Evolutionary conservation across 1,140 invertebrate species (phyloP).

Genomic region (Oryctes rhinoceros): DNA sequence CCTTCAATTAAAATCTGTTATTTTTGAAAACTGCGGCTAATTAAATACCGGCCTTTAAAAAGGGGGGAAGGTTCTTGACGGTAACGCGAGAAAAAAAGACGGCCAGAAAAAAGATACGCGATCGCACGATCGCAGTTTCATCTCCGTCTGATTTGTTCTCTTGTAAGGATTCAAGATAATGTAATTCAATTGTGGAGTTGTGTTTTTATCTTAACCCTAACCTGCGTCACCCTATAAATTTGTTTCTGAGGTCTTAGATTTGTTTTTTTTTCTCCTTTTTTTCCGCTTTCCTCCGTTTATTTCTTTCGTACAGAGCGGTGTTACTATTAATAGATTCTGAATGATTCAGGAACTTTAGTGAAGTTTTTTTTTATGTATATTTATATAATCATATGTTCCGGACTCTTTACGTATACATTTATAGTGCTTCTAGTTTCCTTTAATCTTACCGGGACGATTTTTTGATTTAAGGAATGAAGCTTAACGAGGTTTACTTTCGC

Average conservation of each 20-base stretch:
- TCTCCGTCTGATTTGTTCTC: constrained; percentile 8
- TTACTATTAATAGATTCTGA: constrained; percentile 20
- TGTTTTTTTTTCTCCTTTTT: constrained; percentile 19
- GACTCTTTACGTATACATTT: not conserved
- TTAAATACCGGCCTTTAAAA: not conserved
- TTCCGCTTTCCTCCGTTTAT: constrained; percentile 11
- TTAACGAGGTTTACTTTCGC: not conserved
- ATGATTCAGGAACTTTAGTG: constrained; percentile 22
- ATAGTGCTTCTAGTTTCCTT: not conserved
- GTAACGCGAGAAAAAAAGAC: not conserved
- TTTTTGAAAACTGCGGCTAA: constrained; percentile 15
- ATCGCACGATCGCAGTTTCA: constrained; percentile 7
- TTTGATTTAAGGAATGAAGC: not conserved
- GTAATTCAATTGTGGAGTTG: constrained; percentile 37
- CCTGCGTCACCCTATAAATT: constrained; percentile 39
- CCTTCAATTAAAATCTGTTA: constrained; percentile 35
- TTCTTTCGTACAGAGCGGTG: constrained; percentile 4
- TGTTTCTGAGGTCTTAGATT: constrained; percentile 36
- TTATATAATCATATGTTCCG: not conserved
- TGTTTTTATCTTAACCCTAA: constrained; percentile 40
- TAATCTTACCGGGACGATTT: not conserved
- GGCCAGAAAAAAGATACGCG: not conserved
- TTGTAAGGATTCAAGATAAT: constrained; percentile 10
- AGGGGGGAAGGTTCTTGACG: not conserved
- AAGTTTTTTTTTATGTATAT: constrained; percentile 15